Evolutionary conservation across 1,140 invertebrate species (phyloP), one percentile per base, ranked within the genome.

Genomic region (Lasioglossum albipes): DNA sequence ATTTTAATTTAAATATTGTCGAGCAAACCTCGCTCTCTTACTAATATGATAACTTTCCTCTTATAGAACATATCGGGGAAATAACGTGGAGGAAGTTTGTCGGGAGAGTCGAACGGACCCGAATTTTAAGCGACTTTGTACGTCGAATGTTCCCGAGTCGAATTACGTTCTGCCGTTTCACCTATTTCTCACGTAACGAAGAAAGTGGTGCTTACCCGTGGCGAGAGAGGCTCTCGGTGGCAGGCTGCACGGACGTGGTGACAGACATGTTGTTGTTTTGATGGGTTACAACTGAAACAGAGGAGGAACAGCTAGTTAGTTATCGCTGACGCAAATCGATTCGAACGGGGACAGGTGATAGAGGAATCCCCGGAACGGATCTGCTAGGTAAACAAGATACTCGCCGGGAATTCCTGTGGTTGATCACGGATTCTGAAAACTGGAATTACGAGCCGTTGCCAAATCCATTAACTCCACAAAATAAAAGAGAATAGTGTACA

Each of bases 221-320:
- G 61, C 91, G 91, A 73, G 91, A 92, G 61, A 91, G 89, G 64
- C 88, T 92, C 62, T 92, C 90, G 12, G 89, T 87, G 57, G 74
- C 84, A 36, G 88, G 86, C 75, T 91, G 89, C 41, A 91, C 89
- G 27, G 90, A 89, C 18, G 91, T 90, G 6, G 90, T 91, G 42
- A 88, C 90, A 36, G 91, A 92, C 91, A 92, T 92, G 67, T 84
- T 91, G 67, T 84, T 91, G 81, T 42, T 84, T 66, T 74, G 82
- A 75, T 85, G 77, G 22, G 75, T 85, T 52, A 86, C 67, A 65
- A 84, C 90, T 90, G 83, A 49, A 91, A 92, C 84, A 89, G 12
- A 90, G 76, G 82, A 31, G 83, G 20, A 78, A 36, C 13, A 7
- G 20, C 13, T 12, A n/a, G 45, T 54, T 49, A 64, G 45, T 49